phyloP scores from a whole-genome alignment of 2,113 vertebrate genomes.

The Stictonetta naevosa region DNA sequence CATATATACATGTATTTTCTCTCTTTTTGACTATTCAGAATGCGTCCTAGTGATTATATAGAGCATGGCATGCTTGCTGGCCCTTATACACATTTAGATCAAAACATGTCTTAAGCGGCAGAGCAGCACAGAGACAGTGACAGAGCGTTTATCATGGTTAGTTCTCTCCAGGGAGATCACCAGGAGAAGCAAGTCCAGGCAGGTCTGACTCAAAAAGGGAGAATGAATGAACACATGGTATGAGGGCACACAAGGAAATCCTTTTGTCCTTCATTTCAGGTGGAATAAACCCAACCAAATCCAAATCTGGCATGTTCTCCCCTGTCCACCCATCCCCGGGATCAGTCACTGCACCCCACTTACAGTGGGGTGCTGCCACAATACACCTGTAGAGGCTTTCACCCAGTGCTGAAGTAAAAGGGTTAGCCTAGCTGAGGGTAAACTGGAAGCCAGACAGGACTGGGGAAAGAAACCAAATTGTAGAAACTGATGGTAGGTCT shows the following conservation, averaged over 20 bases:
- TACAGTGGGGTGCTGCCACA: no score
- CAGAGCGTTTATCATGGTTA: background rate
- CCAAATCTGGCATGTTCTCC: no score
- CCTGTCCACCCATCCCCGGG: no score
- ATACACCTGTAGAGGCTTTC: no score
- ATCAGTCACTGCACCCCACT: no score
- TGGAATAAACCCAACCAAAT: background rate
- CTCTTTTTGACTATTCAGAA: background rate
- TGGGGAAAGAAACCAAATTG: no score
- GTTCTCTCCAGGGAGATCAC: rapidly evolving
- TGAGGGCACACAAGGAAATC: rapidly evolving
- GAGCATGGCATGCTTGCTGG: background rate
- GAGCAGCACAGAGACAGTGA: background rate
- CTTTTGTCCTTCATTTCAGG: background rate
- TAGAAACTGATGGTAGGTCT: no score
- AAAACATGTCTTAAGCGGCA: background rate
- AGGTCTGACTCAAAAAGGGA: background rate
- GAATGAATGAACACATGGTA: background rate
- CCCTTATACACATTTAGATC: background rate
- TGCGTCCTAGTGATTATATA: background rate
- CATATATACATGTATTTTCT: background rate
- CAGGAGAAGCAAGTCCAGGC: background rate
- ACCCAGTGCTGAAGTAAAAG: no score
- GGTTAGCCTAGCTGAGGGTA: no score
- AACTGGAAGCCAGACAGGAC: no score